Evolutionary conservation across 2,113 vertebrate genomes (phyloP).

Genomic region (Channa argus): DNA sequence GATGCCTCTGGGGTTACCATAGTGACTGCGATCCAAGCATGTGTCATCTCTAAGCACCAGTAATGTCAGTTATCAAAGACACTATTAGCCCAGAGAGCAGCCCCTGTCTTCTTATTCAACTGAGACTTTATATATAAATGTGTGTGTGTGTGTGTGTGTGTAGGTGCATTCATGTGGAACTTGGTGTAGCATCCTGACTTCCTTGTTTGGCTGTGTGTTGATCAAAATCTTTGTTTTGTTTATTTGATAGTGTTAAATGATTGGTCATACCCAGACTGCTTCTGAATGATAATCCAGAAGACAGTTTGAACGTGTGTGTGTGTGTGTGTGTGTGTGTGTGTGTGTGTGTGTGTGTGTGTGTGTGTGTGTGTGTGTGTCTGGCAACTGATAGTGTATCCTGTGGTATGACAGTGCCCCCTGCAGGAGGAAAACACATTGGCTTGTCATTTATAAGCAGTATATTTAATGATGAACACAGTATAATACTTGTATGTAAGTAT

Average conservation of each 20-base stretch:
- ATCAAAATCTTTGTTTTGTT: slow-evolving; percentile 44
- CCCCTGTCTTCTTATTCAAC: slow-evolving; percentile 3
- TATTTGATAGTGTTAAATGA: slow-evolving; percentile 55
- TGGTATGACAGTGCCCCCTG: slow-evolving; percentile 62
- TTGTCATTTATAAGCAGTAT: background rate
- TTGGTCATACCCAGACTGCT: slow-evolving; percentile 30
- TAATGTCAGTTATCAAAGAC: slow-evolving; percentile 46
- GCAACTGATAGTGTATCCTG: slow-evolving; percentile 8
- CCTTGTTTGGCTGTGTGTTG: slow-evolving; percentile 14
- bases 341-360: background rate
- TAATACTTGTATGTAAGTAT: too few species aligned
- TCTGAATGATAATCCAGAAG: slow-evolving; percentile 38
- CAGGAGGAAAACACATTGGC: slow-evolving; percentile 7
- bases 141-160: slow-evolving; percentile 3
- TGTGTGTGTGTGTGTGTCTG: background rate
- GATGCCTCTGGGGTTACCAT: slow-evolving; percentile 32
- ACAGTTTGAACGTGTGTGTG: slow-evolving; percentile 5
- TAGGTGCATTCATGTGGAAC: background rate
- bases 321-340: background rate
- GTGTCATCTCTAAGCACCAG: slow-evolving; percentile 42
- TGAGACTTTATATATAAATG: background rate
- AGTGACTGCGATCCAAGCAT: slow-evolving; percentile 28
- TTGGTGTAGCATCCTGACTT: slow-evolving; percentile 12
- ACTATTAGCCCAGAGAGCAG: slow-evolving; percentile 23
- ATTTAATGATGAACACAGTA: background rate